Base-by-base conservation (phyloP, 2,888 invertebrate genomes). In the Panopea generosa region DNA sequence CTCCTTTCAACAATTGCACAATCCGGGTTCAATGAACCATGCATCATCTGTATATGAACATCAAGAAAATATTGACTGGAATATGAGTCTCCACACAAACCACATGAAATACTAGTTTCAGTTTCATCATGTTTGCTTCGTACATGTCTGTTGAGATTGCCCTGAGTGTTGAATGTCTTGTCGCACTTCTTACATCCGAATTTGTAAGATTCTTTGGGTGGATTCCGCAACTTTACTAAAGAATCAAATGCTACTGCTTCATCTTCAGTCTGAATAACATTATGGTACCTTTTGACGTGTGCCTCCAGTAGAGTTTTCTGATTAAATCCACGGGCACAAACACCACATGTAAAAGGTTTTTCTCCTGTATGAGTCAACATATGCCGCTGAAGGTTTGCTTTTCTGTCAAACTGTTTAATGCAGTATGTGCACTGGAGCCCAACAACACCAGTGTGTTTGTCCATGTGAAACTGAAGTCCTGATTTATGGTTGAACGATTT, bases 151-250 rank as follows among this genome's bases (percentile, higher is more conserved):
- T 50, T 50, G 11, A 50, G 20, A 50, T 50, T 50, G n/a, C 50
- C 50, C 20, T 50, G 18, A 20, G 50, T 24, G 24, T 50, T 50
- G 24, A 50, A 50, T 24, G 11, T n/a, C 20, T 50, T 50, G 22
- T 50, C 50, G 11, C 50, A 50, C 22, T 50, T 50, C 3, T 50
- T 22, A 50, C 50, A 50, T 22, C 24, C 20, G 11, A 22, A 50
- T 4, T 20, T 20, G 50, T 50, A 50, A 20, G 50, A 50, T 50
- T 50, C 50, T 50, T 50, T 50, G 11, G 50, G 50, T 50, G 50
- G 50, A 20, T 50, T 50, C 11, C 50, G n/a, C 22, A 50, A 3
- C 22, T 20, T 50, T 11, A 11, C 11, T 3, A 22, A 50, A 11
- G 11, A 20, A 9, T 50, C 22, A 22, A 20, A 24, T 20, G 3